Evolutionary conservation across 2,888 invertebrate genomes (phyloP), one percentile per base, ranked within the genome.

Genomic region (Dolichomitus sp.): DNA sequence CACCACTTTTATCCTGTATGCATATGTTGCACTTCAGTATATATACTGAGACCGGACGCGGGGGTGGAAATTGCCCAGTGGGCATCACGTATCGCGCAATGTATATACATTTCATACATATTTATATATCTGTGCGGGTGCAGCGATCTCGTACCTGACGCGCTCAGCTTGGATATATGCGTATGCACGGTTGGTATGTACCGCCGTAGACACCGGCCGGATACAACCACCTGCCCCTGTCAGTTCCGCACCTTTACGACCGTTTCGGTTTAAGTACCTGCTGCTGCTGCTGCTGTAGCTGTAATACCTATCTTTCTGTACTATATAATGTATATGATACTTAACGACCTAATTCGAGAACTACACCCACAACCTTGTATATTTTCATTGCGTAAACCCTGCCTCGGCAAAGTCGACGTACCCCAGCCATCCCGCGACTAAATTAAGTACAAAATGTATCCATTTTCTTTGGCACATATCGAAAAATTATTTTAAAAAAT

Each of bases 151-250:
- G 82, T 79, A 79, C 70, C 75, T 75, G 83, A 83, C 76, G 79
- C 80, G 76, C 65, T 82, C 75, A 65, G 48, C 74, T 84, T 81
- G 75, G 72, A 75, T 75, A 72, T 30, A 84, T 83, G 68, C 50
- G 74, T 83, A 72, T 83, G 76, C 40, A 54, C 52, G 68, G 30
- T 59, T 50, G 65, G 59, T 52, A 14, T 63, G 50, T 70, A 17
- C 68, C 84, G 80, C 83, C 81, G 85, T 87, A 83, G 76, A 77
- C 90, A 91, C 91, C 89, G 89, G 88, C 91, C 91, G 91, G 92
- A 92, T 89, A 90, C 89, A 90, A 87, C 88, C 92, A 92, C 92
- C 92, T 92, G 91, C 91, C 89, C 88, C 86, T 89, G 80, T 84
- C 82, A 74, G 84, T 86, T 84, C 84, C 84, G 87, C 90, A 89